phyloP scores from a whole-genome alignment of 30 jellyfish, hydroid and myxozoan genomes.

The Euphysa ruthae region DNA sequence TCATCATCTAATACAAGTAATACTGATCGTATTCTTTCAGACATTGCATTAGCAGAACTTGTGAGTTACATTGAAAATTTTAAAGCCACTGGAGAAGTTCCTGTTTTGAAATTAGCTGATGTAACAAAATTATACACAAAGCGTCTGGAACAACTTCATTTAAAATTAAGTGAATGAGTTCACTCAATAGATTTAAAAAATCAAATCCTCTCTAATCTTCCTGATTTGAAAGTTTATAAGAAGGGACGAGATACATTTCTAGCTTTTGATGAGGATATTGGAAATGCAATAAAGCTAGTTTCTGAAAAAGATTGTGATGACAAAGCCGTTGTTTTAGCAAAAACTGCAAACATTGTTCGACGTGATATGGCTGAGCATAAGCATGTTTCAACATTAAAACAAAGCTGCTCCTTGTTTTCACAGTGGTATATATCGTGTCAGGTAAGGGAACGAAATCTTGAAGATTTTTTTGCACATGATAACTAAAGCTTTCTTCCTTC shows the following conservation, averaged over 20 bases:
- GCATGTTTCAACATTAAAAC: too few relatives aligned
- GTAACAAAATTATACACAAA: not conserved
- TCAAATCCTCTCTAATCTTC: constrained; percentile 3
- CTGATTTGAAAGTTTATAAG: constrained; percentile 12
- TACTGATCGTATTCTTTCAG: too few relatives aligned
- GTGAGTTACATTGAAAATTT: constrained; percentile 18
- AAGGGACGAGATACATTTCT: constrained; percentile 25
- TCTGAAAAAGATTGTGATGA: constrained; percentile 11
- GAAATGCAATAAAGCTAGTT: constrained; percentile 7
- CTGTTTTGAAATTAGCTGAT: constrained; percentile 3
- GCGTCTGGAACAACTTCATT: too few relatives aligned
- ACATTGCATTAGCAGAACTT: constrained; percentile 26
- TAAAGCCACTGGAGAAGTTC: constrained; percentile 9
- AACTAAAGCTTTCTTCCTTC: too few relatives aligned
- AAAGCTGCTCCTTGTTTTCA: too few relatives aligned
- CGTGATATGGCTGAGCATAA: too few relatives aligned
- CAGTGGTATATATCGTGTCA: too few relatives aligned
- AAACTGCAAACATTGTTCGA: constrained; percentile 33
- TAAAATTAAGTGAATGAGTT: too few relatives aligned
- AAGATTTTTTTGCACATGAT: too few relatives aligned
- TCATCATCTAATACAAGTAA: too few relatives aligned
- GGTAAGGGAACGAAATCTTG: too few relatives aligned
- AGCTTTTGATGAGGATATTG: constrained; percentile 22
- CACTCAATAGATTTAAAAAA: constrained; percentile 14
- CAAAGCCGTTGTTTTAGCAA: constrained; percentile 23